Evolutionary conservation across 2,797 vertebrate genomes (phyloP).

Genomic region (Artibeus lituratus): DNA sequence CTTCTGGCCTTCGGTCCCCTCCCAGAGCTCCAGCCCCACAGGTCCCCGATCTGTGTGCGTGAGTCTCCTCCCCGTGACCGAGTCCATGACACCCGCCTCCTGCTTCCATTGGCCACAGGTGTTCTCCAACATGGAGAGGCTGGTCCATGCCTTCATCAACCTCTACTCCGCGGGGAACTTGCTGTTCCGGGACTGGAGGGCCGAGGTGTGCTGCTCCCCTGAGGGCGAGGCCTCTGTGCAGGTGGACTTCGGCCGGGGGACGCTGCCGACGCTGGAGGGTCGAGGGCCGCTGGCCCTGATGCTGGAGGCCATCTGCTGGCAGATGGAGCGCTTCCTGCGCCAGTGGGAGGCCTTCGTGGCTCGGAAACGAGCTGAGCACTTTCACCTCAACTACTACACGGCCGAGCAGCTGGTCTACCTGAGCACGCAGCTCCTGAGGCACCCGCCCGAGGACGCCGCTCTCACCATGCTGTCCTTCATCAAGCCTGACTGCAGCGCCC

Average conservation of each 20-base stretch:
- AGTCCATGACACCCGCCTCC: not conserved
- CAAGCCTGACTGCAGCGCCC: conserved; percentile 82
- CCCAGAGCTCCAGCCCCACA: not conserved
- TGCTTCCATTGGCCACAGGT: conserved; percentile 80
- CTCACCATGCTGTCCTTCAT: conserved; percentile 95
- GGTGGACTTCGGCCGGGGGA: conserved; percentile 87
- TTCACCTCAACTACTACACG: conserved; percentile 95
- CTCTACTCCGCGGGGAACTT: conserved; percentile 92
- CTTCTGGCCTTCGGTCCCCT: not conserved
- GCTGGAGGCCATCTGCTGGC: conserved; percentile 89
- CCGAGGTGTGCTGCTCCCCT: conserved; percentile 83
- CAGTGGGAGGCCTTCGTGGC: conserved; percentile 90
- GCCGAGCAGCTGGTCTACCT: conserved; percentile 95
- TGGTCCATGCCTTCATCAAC: conserved; percentile 90
- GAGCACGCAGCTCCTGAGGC: conserved; percentile 84
- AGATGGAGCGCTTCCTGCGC: conserved; percentile 90
- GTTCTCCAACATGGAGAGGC: conserved; percentile 91
- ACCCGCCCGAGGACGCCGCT: conserved; percentile 77
- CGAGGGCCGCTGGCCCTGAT: conserved; percentile 81
- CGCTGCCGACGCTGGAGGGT: conserved; percentile 76
- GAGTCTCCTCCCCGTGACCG: fast-evolving
- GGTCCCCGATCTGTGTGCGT: fast-evolving
- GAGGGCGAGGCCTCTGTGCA: conserved; percentile 72
- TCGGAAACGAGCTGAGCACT: conserved; percentile 86
- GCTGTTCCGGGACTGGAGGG: conserved; percentile 91